Base-by-base conservation (phyloP, 2,113 vertebrate species). In the Hyperoodon ampullatus region DNA sequence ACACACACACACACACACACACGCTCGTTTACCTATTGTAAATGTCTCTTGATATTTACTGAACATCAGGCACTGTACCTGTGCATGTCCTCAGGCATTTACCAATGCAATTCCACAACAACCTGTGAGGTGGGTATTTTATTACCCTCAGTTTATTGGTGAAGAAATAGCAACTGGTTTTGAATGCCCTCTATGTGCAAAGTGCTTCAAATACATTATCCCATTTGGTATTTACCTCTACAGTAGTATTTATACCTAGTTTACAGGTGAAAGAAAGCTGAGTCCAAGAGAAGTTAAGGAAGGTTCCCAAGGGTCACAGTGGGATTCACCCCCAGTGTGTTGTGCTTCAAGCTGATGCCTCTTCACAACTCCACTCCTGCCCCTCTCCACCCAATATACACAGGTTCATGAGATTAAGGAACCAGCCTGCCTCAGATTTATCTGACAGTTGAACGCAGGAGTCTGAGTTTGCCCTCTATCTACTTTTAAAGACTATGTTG, bases 201-300 rank as follows among this genome's bases (percentile, higher is more conserved):
- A 93, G 33, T 80, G 33, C 11, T 93, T 85, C 58, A 60, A 68
- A 71, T 63, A n/a, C 15, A 42, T 77, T 65, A 47, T 16, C 15
- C 50, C 47, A 77, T 15, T 71, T 87, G 18, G 15, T 39, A 39
- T 78, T 94, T 63, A 65, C 44, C 33, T 72, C 61, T 71, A 21
- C 1, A 5, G 63, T 75, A 53, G 42, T 83, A 39, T 83, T 91
- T 90, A 87, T 0, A 71, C 8, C 9, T 28, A 47, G 61, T 81
- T 92, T 85, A 47, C 24, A 94, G 78, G 35, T 66, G 23, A 92
- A 66, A 70, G 71, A 35, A 93, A 81, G n/a, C 19, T 75, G 77
- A 35, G 26, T 44, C 21, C 10, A 18, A 82, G 68, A 85, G 72
- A 77, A 39, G 50, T 55, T 60, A 94, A 82, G 18, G 26, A 63